These are phyloP conservation scores for Julus scandinavius DNA, from an alignment of 2,888 invertebrate genomes.

Conservation along the genomic window DNA sequence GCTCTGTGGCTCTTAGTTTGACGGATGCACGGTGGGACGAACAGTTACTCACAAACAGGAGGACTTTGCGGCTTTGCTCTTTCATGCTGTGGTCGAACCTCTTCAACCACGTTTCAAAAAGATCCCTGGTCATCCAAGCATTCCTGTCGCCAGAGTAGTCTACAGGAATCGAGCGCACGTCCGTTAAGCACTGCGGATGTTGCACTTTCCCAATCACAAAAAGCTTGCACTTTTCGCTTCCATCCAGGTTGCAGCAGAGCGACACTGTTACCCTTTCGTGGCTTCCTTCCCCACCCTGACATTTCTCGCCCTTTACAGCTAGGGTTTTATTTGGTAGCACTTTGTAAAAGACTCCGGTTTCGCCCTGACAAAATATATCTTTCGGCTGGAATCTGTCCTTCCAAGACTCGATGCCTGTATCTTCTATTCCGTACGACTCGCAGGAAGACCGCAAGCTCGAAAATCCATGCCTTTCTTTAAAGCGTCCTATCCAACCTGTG, in stretches of 20 bases:
- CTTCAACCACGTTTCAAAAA: slow-evolving; percentile 58
- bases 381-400: background rate
- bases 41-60: slow-evolving; percentile 49
- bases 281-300: slow-evolving; percentile 57
- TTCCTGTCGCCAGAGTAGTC: slow-evolving; percentile 57
- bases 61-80: slow-evolving; percentile 9
- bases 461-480: slow-evolving; percentile 39
- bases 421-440: background rate
- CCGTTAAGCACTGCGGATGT: slow-evolving; percentile 58
- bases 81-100: slow-evolving; percentile 1
- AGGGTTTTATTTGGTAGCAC: slow-evolving; percentile 58
- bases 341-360: slow-evolving; percentile 59
- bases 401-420: background rate
- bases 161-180: slow-evolving; percentile 55
- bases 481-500: slow-evolving; percentile 29
- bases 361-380: slow-evolving; percentile 56
- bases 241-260: slow-evolving; percentile 58
- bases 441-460: background rate
- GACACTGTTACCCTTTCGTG: slow-evolving; percentile 59
- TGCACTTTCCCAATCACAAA: slow-evolving; percentile 59
- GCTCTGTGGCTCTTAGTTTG: background rate
- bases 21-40: slow-evolving; percentile 31
- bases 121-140: slow-evolving; percentile 59
- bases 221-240: slow-evolving; percentile 59
- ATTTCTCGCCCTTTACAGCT: slow-evolving; percentile 54